Base-by-base conservation (phyloP, 2,113 vertebrate genomes). In the Mesembrinibis cayennensis region DNA sequence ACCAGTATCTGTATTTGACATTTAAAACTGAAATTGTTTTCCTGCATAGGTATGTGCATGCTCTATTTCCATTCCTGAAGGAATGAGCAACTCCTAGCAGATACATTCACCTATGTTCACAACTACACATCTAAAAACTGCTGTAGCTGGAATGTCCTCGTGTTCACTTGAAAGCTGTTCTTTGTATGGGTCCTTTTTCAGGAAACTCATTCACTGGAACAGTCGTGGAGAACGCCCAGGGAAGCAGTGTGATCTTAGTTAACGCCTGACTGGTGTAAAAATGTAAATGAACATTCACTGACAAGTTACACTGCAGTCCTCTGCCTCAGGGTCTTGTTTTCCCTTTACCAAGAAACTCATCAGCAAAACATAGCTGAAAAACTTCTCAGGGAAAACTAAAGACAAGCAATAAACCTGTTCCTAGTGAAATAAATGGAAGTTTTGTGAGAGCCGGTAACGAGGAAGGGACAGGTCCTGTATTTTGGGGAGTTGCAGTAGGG, bases 151-250 rank as follows among this genome's bases (percentile, higher is more conserved):
- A 70, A 50, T 3, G 23, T 76, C 62, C 71, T 49, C 59, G 10
- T 29, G 16, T 15, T 74, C 61, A 21, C 56, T 30, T 67, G 61
- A 87, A 93, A 87, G 49, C 73, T 38, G 36, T 52, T 87, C 77
- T 91, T 81, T 71, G 61, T 62, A 7, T 0, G 10, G 91, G 56
- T 20, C 47, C 38, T 84, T 87, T 94, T 84, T 65, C 81, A 91
- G 72, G 61, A 89, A 93, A 78, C n/a, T 91, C 55, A 38, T 81
- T 74, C 90, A 74, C 84, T 84, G 73, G 45, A 96, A 81, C 80
- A 40, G 78, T 42, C 58, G 55, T 78, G 84, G 34, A 87, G 38
- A 74, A 44, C 6, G 11, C 61, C 82, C 90, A 84, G 69, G 87
- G 62, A 30, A 94, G 29, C 69, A 61, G 61, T 1, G 45, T 42